Base-by-base conservation (phyloP, 2,113 vertebrate genomes). In the Eulemur rufifrons region DNA sequence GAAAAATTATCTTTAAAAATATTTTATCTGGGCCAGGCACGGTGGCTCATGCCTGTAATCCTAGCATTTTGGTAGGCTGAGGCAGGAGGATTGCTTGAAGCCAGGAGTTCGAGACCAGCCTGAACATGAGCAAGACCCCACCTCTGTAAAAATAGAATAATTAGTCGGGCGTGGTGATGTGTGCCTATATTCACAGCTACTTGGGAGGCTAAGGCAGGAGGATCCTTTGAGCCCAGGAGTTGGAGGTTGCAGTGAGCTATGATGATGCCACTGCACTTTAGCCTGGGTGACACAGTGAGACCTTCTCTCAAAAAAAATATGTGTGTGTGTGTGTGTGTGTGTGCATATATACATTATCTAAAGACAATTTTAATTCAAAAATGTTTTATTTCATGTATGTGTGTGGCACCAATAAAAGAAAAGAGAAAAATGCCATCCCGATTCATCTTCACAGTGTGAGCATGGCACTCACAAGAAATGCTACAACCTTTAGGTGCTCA, bases 401-500 rank as follows among this genome's bases (percentile, higher is more conserved):
- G 17, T 42, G 29, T 94, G 78, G 2, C 47, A 82, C 25, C 52
- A 27, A 63, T 47, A 50, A 76, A 77, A 93, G 5, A 50, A 92
- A 80, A 39, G 21, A 78, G 4, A 14, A 93, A 82, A 47, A 68
- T 42, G 2, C 74, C 52, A 56, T 86, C 10, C 32, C 61, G 82
- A 42, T 74, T 50, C 47, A 8, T 45, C 54, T 92, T 96, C 32
- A 73, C 76, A 88, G 94, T 42, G 29, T 84, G n/a, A 93, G 6
- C 32, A n/a, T 59, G 47, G 14, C 34, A 39, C 17, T 83, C 87
- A 80, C 47, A 93, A 97, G 92, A 97, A 98, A 98, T 97, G 89
- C 68, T 96, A 95, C 98, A 96, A 93, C 95, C 86, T 97, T 94
- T 97, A 96, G 50, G 82, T 97, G 94, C 91, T 94, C 96, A 97